Base-by-base conservation (phyloP, 1,140 invertebrate species). In the Acromyrmex echinatior region DNA sequence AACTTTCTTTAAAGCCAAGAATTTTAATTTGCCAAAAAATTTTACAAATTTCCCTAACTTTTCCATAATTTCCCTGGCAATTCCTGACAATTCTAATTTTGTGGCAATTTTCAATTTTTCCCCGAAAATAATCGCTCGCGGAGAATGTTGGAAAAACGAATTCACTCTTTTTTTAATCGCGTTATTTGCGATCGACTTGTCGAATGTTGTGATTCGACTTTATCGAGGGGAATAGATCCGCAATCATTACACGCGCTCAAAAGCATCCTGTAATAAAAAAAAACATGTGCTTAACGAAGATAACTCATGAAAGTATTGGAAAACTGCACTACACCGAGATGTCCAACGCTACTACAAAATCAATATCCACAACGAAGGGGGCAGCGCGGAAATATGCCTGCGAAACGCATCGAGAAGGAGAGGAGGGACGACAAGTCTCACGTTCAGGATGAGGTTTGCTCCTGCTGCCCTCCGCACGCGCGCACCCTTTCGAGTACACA, bases 311-410 rank as follows among this genome's bases (percentile, higher is more conserved):
- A 84, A 84, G 58, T 84, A 84, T 84, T 84, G 80, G 70, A 84
- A 84, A 84, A 84, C 56, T 39, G 70, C n/a, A 62, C 70, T 74
- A 76, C 28, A 49, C 35, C 58, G 16, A 25, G 82, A 79, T 51
- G 53, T 79, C 58, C 74, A 86, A 65, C 74, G 74, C 62, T 65
- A 86, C 62, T 86, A 56, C 68, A 74, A 84, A 84, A 87, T 87
- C 86, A 84, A 87, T 87, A 84, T 70, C 58, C 85, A 39, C 35
- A 87, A 31, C 39, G 31, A 87, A 73, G 78, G 71, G 62, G 81
- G 68, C 62, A 86, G 74, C 49, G 82, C 74, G 74, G 84, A 86
- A 88, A 88, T 84, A 87, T 80, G 82, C 71, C 60, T 88, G 76
- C 74, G 53, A 76, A 87, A 88, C 71, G 85, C 39, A 87, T 65